Conservation (phyloP, 2,113 vertebrate genomes). For the Grammomys dolichurus region DNA sequence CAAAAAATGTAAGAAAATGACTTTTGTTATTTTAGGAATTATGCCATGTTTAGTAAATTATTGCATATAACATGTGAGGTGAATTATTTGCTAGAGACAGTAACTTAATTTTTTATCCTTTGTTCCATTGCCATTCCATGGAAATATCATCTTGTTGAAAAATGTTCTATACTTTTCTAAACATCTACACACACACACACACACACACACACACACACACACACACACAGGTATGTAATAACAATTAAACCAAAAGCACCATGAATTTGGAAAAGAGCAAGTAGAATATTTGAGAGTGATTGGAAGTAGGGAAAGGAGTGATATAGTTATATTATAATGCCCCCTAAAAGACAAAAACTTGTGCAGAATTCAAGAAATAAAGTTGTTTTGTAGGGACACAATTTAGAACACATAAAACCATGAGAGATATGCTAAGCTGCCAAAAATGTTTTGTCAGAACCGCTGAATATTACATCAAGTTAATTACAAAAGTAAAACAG, state of each 20-base stretch:
- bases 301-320: neutral
- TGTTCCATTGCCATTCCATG: neutral
- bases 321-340: neutral
- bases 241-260: neutral
- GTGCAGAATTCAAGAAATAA: constrained; percentile 15
- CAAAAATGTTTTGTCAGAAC: neutral
- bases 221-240: rapidly evolving
- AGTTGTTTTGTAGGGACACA: neutral
- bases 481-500: neutral
- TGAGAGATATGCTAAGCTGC: neutral
- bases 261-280: neutral
- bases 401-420: neutral
- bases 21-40: neutral
- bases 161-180: neutral
- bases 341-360: neutral
- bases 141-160: constrained; percentile 27
- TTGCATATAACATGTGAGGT: neutral
- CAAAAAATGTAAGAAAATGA: neutral
- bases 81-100: neutral
- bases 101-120: neutral
- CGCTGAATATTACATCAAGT: neutral
- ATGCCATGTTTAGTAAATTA: neutral
- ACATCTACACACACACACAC: neutral
- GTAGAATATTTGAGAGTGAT: neutral
- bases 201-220: neutral